Evolutionary conservation across 1,140 invertebrate genomes (phyloP).

Genomic region (Ladona fulva): DNA sequence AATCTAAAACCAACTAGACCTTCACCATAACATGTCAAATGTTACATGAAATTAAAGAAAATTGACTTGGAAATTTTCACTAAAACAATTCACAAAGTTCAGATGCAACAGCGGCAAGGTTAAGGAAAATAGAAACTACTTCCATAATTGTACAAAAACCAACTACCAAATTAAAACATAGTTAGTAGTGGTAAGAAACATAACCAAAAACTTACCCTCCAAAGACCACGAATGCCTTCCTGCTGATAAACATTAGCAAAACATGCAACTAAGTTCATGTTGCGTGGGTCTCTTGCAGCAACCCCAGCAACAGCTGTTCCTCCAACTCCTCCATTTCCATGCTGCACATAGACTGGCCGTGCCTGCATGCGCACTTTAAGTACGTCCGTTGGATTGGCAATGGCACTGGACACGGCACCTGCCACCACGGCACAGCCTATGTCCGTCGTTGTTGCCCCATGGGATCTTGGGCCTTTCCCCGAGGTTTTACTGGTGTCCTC

Average conservation of each 20-base stretch:
- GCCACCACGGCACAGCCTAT: slow-evolving; percentile 64
- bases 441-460: not conserved
- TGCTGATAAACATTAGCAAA: slow-evolving; percentile 68
- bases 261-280: slow-evolving; percentile 50
- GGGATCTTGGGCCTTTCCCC: slow-evolving; percentile 51
- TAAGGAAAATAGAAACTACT: too few relatives aligned
- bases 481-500: slow-evolving; percentile 43
- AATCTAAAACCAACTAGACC: too few relatives aligned
- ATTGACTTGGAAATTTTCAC: too few relatives aligned
- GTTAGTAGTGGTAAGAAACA: too few relatives aligned
- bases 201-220: slow-evolving; percentile 55
- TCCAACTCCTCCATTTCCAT: not conserved
- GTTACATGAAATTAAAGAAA: too few relatives aligned
- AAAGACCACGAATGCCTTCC: slow-evolving; percentile 74
- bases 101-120: too few relatives aligned
- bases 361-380: slow-evolving; percentile 93
- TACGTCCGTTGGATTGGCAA: slow-evolving; percentile 95
- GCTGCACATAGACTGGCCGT: slow-evolving; percentile 37
- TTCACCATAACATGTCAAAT: too few relatives aligned
- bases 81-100: too few relatives aligned
- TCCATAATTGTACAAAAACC: too few relatives aligned
- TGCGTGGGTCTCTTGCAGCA: slow-evolving; percentile 26
- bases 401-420: slow-evolving; percentile 83
- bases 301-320: slow-evolving; percentile 16
- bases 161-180: too few relatives aligned